Evolutionary conservation across 2,113 vertebrate species (phyloP), one percentile per base, ranked within the genome.

Genomic region (Piaya cayana): DNA sequence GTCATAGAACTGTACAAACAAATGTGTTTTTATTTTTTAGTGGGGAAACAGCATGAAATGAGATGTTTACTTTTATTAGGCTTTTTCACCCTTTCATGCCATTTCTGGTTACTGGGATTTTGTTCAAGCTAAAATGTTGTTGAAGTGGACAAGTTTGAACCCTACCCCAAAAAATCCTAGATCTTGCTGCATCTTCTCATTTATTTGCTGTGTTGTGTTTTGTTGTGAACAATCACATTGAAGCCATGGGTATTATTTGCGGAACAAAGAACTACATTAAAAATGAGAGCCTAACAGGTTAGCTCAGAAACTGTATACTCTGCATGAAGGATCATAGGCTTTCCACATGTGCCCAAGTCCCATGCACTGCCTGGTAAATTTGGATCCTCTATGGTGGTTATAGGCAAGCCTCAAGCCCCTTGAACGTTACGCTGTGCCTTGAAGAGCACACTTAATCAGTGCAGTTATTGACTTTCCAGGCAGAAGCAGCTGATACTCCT

Each of bases 121-220:
- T 58, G 1, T 87, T 84, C 69, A 39, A 39, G 3, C 42, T 45
- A 17, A 45, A 45, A 45, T 25, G 18, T 39, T 53, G 50, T 50
- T 89, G 74, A 65, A 77, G 56, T 23, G 68, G 50, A 45, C 55
- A 89, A 94, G 90, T 55, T 76, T 76, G 68, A 92, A 69, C 27
- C 63, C 76, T 94, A 85, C 67, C 60, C 2, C 1, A 16, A 20
- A n/a, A 20, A n/a, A 20, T 34, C 26, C 22, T 65, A 11, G 50
- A 7, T 37, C 25, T 49, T 53, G 26, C 11, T 42, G 29, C 37
- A 81, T 13, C 25, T 29, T 76, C 29, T 52, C 14, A 26, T 22
- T 67, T 79, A 20, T 9, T 30, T 59, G 16, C 27, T 36, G 8
- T 55, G 39, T 4, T 55, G 8, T 32, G 11, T 67, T 77, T 72